Evolutionary conservation across 2,113 vertebrate genomes (phyloP).

Genomic region (Narcine bancroftii): DNA sequence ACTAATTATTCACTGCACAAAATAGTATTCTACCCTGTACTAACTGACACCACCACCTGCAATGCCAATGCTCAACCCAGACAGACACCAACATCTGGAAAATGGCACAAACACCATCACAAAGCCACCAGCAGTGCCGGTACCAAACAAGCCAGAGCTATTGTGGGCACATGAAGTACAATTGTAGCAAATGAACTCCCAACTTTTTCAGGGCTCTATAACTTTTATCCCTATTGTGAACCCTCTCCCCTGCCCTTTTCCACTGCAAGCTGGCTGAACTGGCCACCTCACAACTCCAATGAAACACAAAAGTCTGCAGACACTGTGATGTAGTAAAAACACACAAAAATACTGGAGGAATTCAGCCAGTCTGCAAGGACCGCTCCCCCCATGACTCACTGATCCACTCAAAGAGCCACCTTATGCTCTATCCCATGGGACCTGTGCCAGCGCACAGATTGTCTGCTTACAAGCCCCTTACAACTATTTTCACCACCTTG

Average conservation of each 20-base stretch:
- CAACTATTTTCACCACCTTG: too few species aligned
- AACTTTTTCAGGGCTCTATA: neutral
- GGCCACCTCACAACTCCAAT: too few species aligned
- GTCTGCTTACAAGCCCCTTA: too few species aligned
- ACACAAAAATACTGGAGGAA: too few species aligned
- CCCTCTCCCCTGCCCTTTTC: too few species aligned
- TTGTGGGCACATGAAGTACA: neutral
- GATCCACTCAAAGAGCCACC: too few species aligned
- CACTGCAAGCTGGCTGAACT: neutral
- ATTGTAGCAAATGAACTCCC: neutral
- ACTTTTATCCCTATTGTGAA: neutral
- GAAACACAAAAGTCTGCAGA: too few species aligned
- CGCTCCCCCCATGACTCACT: too few species aligned
- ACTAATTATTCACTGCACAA: neutral
- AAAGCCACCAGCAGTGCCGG: neutral
- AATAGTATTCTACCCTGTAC: neutral
- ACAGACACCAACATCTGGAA: neutral
- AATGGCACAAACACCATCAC: neutral
- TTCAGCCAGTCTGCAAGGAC: too few species aligned
- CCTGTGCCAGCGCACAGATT: too few species aligned
- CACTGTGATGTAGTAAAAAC: too few species aligned
- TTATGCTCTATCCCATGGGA: too few species aligned
- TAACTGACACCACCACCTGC: neutral
- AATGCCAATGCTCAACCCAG: neutral
- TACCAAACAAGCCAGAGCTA: neutral